Base-by-base conservation (phyloP, 2,888 invertebrate species). In the Listrodromus nycthemerus region DNA sequence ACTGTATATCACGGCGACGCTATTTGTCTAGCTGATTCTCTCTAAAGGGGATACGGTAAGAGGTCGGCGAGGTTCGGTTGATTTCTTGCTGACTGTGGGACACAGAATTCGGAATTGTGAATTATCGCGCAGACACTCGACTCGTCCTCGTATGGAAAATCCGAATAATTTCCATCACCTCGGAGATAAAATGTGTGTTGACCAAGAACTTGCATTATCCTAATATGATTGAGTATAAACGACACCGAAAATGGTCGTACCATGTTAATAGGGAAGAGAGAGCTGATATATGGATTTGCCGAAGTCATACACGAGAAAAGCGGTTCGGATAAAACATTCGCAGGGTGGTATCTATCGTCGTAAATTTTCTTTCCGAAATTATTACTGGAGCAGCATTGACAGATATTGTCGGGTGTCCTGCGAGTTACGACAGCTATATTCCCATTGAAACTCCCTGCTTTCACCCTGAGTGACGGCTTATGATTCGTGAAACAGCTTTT, bases 1-100 rank as follows among this genome's bases (percentile, higher is more conserved):
- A 89, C 89, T 87, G 89, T 90, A 90, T 89, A 91, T 91, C 91
- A 91, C 90, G 88, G 86, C 58, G 83, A 80, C 86, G 89, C 89
- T 91, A 91, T 91, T 92, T 91, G 91, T 91, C 91, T 89, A 89
- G 89, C 88, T 91, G 89, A 91, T 89, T 88, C 87, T 78, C 82
- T 85, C 85, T 86, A 88, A 86, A 86, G 76, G 76, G 85, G 84
- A 71, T 78, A n/a, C 61, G 75, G 65, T 61, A 65, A 13, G 66
- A 77, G 70, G 78, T 75, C 55, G 48, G 55, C 52, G 52, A 82
- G 70, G 71, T 74, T 70, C n/a, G 69, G 67, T 65, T 65, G 70
- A 79, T 77, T 48, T 70, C 45, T 48, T 30, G 67, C 52, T n/a
- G 48, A 19, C 37, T 67, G 55, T 66, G 66, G 55, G 24, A 45